A percentile compares a stretch with the other conserved stretches of the same genome.
These are phyloP conservation scores for Strigops habroptila DNA, from an alignment of 2,113 vertebrate species.

Conservation along the genomic window DNA sequence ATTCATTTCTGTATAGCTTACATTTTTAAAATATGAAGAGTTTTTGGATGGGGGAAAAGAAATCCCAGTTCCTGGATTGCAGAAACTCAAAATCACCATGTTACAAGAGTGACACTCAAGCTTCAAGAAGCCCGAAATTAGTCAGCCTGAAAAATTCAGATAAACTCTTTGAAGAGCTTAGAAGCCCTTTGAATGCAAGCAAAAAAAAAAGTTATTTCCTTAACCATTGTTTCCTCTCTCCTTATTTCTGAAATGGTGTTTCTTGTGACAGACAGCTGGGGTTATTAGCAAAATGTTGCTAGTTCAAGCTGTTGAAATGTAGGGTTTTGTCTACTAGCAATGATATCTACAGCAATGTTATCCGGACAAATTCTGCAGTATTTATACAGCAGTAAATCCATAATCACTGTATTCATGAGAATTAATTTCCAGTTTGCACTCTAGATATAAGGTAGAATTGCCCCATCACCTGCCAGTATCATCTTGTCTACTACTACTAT, in stretches of 20 bases:
- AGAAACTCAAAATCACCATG: not conserved
- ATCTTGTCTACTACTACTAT: not conserved
- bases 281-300: not conserved
- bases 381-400: not conserved
- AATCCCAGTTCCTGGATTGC: not conserved
- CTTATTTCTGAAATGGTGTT: not conserved
- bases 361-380: not conserved
- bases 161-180: not conserved
- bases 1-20: not conserved
- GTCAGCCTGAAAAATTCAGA: not conserved
- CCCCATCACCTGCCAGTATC: not conserved
- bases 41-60: not conserved
- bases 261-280: rapidly evolving
- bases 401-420: not conserved
- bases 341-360: not conserved
- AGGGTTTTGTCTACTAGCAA: not conserved
- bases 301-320: not conserved
- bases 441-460: not conserved
- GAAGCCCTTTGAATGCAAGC: not conserved
- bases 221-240: not conserved
- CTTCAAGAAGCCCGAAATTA: not conserved
- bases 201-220: not conserved
- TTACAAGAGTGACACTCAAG: not conserved
- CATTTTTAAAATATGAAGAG: not conserved
- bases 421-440: not conserved